Evolutionary conservation across 2,888 invertebrate species (phyloP).

Genomic region (Tanypteryx hageni): DNA sequence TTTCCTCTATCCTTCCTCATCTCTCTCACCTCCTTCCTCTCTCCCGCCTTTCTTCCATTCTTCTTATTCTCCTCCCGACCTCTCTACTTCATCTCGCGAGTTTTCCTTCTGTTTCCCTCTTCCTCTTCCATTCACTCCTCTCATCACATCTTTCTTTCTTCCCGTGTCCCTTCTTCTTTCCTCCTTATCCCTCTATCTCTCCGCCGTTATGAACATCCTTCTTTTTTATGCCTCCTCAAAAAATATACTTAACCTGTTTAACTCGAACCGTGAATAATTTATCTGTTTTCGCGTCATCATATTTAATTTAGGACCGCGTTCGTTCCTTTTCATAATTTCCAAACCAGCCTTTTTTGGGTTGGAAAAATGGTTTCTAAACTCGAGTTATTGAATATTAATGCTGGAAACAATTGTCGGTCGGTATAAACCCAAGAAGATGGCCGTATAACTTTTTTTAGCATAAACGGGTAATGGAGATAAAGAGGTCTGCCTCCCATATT

Average conservation of each 20-base stretch:
- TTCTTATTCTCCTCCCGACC: background rate
- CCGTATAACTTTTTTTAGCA: background rate
- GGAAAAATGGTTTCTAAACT: background rate
- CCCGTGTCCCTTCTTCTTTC: background rate
- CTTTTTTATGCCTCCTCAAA: no score
- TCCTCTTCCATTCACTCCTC: slow-evolving; percentile 1
- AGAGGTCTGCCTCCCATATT: slow-evolving; percentile 17
- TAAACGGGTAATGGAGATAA: background rate
- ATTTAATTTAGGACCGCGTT: background rate
- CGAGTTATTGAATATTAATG: slow-evolving; percentile 44
- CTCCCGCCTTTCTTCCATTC: background rate
- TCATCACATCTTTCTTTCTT: background rate
- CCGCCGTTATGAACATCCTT: no score
- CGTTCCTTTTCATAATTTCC: background rate
- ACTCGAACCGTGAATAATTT: slow-evolving; percentile 23
- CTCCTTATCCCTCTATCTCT: no score
- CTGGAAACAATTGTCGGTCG: background rate
- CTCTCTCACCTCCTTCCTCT: background rate
- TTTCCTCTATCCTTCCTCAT: no score
- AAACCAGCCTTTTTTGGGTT: background rate
- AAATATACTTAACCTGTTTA: no score
- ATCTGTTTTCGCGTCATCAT: slow-evolving; percentile 11
- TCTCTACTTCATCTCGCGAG: background rate
- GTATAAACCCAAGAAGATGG: background rate
- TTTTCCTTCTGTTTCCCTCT: background rate